Evolutionary conservation across 2,888 invertebrate species (phyloP), one percentile per base, ranked within the genome.

Genomic region (Marronus borbonicus): DNA sequence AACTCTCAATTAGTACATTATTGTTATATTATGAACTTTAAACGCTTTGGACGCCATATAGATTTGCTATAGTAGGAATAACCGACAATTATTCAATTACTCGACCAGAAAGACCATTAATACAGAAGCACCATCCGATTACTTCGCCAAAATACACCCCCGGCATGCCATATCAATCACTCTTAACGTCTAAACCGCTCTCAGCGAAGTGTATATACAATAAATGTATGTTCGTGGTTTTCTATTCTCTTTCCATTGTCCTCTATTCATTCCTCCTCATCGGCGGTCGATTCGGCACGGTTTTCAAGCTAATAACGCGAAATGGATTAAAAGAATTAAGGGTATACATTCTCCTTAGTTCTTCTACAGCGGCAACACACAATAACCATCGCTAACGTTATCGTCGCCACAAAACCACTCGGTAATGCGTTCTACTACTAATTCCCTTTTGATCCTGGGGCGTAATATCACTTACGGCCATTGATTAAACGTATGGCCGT

Each of bases 391-490:
- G 76, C 80, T 78, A 78, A 44, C 44, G 8, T 44, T 55, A 55
- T 17, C 20, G 20, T 20, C 78, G 80, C 81, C 81, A 8, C 17
- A 17, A 55, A 55, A 55, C 20, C 20, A 8, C n/a, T 17, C n/a
- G 17, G 7, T 55, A 55, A 20, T 55, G 55, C 20, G 78, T 31
- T 86, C 86, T 85, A 86, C 83, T 84, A 81, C 86, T 86, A 86
- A 85, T 84, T 83, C 78, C 65, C 80, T 70, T 80, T 62, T 62
- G 55, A 55, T 55, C 55, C 62, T 14, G 14, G 66, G 66, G 24
- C 79, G 80, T 82, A 82, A 82, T 83, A 80, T 81, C 78, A 80
- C 80, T 80, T 78, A 77, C 8, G 69, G 62, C 70, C 62, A 70
- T 76, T 72, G 79, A 79, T 79, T 79, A 70, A 62, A 50, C 60